Percentiles rank a stretch among this genome's conserved stretches.
phyloP scores from a whole-genome alignment of 2,888 invertebrate species.

The Thymelicus sylvestris region DNA sequence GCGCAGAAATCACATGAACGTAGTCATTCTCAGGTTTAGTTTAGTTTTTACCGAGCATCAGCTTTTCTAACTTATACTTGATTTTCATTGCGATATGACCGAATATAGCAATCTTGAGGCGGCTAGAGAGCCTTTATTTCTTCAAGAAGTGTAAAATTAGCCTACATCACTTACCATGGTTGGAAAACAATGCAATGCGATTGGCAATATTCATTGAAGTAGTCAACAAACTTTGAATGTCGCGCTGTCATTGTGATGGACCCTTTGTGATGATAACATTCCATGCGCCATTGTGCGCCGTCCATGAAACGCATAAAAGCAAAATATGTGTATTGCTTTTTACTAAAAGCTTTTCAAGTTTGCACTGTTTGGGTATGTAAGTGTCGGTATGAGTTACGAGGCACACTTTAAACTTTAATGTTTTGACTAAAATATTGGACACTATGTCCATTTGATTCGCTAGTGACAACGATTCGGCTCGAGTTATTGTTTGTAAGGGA shows the following conservation, averaged over 20 bases:
- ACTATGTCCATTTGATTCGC: no score
- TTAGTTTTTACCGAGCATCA: no score
- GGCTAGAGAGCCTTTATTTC: no score
- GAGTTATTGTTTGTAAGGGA: no score
- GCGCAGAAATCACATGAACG: no score
- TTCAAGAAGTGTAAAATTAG: no score
- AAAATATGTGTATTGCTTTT: conserved; percentile 37
- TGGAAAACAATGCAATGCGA: background rate
- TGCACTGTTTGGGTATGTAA: conserved; percentile 30
- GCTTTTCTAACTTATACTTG: no score
- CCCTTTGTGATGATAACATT: conserved; percentile 23
- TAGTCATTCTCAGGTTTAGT: no score
- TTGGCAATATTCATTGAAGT: background rate
- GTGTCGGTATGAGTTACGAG: conserved; percentile 31
- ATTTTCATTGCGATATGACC: no score
- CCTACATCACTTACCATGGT: no score
- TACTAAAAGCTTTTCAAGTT: conserved; percentile 37
- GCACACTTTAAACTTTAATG: conserved; percentile 21
- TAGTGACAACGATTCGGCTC: no score
- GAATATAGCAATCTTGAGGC: no score
- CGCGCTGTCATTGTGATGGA: background rate
- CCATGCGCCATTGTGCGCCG: conserved; percentile 16
- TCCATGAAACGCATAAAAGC: conserved; percentile 26
- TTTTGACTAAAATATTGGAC: conserved; percentile 3
- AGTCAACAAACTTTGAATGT: background rate